Base-by-base conservation (phyloP, 2,113 vertebrate species). In the Brienomyrus longianalis region DNA sequence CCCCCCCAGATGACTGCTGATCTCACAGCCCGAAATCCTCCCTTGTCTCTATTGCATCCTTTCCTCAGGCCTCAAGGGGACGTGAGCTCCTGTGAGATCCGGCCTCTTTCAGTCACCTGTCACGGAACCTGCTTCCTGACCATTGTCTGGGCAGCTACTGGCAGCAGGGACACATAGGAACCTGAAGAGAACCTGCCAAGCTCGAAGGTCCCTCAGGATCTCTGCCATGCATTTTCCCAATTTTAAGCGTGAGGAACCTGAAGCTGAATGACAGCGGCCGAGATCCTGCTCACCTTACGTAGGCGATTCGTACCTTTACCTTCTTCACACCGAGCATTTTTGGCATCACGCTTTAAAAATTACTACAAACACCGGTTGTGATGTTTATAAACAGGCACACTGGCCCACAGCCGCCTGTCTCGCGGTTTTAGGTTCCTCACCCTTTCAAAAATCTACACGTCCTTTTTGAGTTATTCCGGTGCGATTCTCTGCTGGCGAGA, bases 1-100 rank as follows among this genome's bases (percentile, higher is more conserved):
- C 92, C 90, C 94, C 92, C 94, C 93, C 89, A 91, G 92, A 93
- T 92, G 94, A 94, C 93, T 94, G 93, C 92, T 92, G 91, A 91
- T 94, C 94, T 89, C 92, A 91, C 94, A 93, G 62, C 5, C 83
- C 87, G 92, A 94, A 94, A 95, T 92, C 86, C 27, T 90, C 91
- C 84, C 83, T 83, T 21, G 62, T 87, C 54, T 59, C 56, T n/a
- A 35, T 51, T 56, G 54, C 51, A 66, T 27, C 52, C 88, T 92
- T 90, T 92, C 77, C 90, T 93, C 88, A 85, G 23, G 66, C 5
- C 19, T 89, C 84, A 90, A 48, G 90, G 91, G 48, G 19, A 47
- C 90, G 89, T 86, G 87, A 90, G 47, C 66, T 90, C 11, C 88
- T 70, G 86, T 35, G 88, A 43, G 7, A 59, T 85, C 59, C 19